phyloP scores from a whole-genome alignment of 2,888 invertebrate genomes.

The Machimus atricapillus region DNA sequence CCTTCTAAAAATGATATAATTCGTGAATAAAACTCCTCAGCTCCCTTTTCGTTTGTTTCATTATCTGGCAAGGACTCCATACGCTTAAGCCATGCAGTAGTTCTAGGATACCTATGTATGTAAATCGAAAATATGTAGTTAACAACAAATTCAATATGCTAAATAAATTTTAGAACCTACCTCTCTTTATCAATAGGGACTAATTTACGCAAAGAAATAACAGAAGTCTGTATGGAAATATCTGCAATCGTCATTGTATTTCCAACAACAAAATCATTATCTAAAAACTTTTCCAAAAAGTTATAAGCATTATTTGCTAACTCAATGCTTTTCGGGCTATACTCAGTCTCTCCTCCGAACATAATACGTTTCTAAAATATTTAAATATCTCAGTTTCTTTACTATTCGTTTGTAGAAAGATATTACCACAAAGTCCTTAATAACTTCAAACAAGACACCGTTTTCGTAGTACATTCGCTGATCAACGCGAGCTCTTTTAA shows the following conservation, averaged over 20 bases:
- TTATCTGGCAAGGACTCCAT: constrained; percentile 55
- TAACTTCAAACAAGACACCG: constrained; percentile 63
- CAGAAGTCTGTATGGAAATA: constrained; percentile 61
- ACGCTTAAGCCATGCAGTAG: constrained; percentile 55
- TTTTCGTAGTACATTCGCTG: constrained; percentile 66
- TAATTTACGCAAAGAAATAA: constrained; percentile 58
- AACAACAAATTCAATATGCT: not conserved
- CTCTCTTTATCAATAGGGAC: constrained; percentile 55
- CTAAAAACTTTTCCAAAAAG: constrained; percentile 57
- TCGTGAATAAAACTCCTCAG: constrained; percentile 53
- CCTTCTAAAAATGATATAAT: constrained; percentile 52
- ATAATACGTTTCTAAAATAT: not conserved
- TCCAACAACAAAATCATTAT: constrained; percentile 54
- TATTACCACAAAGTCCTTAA: constrained; percentile 57
- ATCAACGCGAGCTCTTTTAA: constrained; percentile 59
- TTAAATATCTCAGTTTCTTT: not conserved
- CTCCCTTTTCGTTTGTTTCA: constrained; percentile 56
- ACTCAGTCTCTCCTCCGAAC: not conserved
- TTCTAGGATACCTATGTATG: constrained; percentile 52
- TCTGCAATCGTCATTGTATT: constrained; percentile 62
- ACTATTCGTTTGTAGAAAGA: not conserved
- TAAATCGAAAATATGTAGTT: not conserved
- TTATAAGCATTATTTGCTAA: constrained; percentile 55
- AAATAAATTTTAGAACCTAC: not conserved
- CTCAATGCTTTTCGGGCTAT: constrained; percentile 52